A percentile compares a stretch with the other conserved stretches of the same genome.
Conservation (phyloP, 2,113 vertebrate species). For the Oreochromis niloticus region DNA sequence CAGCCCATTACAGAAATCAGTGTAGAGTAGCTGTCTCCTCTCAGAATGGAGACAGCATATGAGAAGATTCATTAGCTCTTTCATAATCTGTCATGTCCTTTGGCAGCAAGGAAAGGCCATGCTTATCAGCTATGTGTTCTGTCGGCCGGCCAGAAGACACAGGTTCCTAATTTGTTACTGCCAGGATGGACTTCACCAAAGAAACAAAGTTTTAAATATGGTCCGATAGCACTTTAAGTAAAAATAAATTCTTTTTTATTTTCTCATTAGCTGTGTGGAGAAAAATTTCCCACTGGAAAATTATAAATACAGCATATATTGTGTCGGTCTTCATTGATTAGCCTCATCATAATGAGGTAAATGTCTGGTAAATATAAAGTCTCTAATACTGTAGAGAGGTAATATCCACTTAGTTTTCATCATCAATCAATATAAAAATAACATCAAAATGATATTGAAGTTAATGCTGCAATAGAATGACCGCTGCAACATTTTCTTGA, state of each 20-base stretch:
- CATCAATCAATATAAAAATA: neutral
- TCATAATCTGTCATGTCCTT: slow-evolving; percentile 45
- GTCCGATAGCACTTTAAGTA: neutral
- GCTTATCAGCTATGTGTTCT: slow-evolving; percentile 41
- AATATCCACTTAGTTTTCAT: neutral
- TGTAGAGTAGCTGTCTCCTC: neutral
- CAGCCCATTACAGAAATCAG: neutral
- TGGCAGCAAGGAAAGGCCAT: slow-evolving; percentile 24
- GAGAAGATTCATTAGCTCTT: slow-evolving; percentile 43
- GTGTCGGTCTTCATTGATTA: neutral
- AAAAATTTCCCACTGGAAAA: slow-evolving; percentile 6
- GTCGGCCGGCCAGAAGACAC: slow-evolving; percentile 35
- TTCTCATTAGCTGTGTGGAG: neutral
- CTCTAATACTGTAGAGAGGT: neutral
- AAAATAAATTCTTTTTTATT: neutral
- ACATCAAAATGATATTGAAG: neutral
- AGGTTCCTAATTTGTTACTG: slow-evolving; percentile 51
- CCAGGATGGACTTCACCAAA: slow-evolving; percentile 21
- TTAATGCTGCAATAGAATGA: neutral
- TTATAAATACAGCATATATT: neutral
- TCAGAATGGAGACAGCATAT: neutral
- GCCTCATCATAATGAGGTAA: neutral
- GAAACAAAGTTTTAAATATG: slow-evolving; percentile 20
- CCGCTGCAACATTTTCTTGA: neutral
- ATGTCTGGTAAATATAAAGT: neutral